Evolutionary conservation across 2,113 vertebrate species (phyloP).

Genomic region (Sinocyclocheilus anophthalmus): DNA sequence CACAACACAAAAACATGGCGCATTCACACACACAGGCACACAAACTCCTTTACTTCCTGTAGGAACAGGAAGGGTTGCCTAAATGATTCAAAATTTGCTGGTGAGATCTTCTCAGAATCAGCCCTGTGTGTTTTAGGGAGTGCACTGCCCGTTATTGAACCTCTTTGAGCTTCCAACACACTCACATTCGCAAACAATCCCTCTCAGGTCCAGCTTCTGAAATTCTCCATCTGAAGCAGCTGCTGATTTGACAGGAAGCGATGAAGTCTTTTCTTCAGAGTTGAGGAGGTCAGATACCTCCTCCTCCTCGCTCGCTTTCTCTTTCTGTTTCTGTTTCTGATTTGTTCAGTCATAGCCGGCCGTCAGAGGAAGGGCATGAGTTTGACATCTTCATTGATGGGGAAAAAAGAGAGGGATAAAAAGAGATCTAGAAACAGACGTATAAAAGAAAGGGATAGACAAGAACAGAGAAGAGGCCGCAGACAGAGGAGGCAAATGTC

Average conservation of each 20-base stretch:
- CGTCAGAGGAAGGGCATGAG: constrained; percentile 51
- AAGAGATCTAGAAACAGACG: constrained; percentile 43
- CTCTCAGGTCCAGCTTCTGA: constrained; percentile 32
- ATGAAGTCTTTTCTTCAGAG: constrained; percentile 50
- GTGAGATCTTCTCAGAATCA: neutral
- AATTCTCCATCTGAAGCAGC: constrained; percentile 42
- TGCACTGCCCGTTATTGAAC: constrained; percentile 13
- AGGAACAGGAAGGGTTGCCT: neutral
- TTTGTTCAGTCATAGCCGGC: constrained; percentile 48
- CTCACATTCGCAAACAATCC: constrained; percentile 21
- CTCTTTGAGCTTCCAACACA: constrained; percentile 4
- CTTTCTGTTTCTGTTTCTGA: constrained; percentile 37
- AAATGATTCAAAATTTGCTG: neutral
- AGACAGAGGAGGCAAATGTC: constrained; percentile 57
- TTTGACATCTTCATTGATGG: constrained; percentile 60
- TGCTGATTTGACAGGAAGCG: constrained; percentile 50
- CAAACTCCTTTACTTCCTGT: neutral
- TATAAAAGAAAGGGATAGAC: constrained; percentile 44
- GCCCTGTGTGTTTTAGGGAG: constrained; percentile 2
- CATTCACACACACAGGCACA: neutral
- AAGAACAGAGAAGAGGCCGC: constrained; percentile 35
- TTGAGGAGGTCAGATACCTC: constrained; percentile 46
- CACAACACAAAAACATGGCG: neutral
- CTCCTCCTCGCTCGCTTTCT: constrained; percentile 36
- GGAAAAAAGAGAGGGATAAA: constrained; percentile 40